Base-by-base conservation (phyloP, 2,113 vertebrate species). In the Progne subis region DNA sequence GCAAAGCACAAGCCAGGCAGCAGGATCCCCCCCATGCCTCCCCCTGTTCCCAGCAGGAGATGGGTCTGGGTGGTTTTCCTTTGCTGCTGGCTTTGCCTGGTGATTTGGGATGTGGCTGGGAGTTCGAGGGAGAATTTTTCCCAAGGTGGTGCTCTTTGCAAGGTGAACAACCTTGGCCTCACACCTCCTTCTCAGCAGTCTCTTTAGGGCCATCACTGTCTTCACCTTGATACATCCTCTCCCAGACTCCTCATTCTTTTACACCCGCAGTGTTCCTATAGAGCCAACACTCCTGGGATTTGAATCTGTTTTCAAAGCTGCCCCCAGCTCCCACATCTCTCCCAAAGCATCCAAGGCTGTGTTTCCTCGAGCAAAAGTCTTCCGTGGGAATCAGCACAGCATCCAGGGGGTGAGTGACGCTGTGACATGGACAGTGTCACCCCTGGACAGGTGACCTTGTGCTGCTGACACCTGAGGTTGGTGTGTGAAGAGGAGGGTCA, bases 201-300 rank as follows among this genome's bases (percentile, higher is more conserved):
- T 79, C n/a, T n/a, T 43, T 9, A 44, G 49, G 49, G 44, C 71
- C 31, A 5, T 21, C 1, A 0, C 55, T 12, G 0, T 60, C 63
- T 69, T 49, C 69, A 69, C 80, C 50, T 69, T 16, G 0, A 2
- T 20, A 3, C 5, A 11, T 44, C 41, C 29, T 86, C 67, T 68
- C 59, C 49, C 31, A 50, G 43, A 9, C 57, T 68, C 52, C 2
- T 71, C 5, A 0, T 39, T 18, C 37, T 46, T 72, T 63, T 41
- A 39, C 34, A 79, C 53, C 39, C 2, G 0, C 39, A 25, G 5
- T 61, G 21, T 26, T 81, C 46, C 29, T 25, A 8, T 5, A n/a
- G 29, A 85, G 39, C 14, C 32, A 43, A 6, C 4, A 1, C n/a
- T 82, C n/a, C 60, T 9, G 28, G 10, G 20, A 17, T 72, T 86